These are phyloP conservation scores for Plecotus auritus DNA, from an alignment of 2,113 vertebrate species.

Conservation along the genomic window DNA sequence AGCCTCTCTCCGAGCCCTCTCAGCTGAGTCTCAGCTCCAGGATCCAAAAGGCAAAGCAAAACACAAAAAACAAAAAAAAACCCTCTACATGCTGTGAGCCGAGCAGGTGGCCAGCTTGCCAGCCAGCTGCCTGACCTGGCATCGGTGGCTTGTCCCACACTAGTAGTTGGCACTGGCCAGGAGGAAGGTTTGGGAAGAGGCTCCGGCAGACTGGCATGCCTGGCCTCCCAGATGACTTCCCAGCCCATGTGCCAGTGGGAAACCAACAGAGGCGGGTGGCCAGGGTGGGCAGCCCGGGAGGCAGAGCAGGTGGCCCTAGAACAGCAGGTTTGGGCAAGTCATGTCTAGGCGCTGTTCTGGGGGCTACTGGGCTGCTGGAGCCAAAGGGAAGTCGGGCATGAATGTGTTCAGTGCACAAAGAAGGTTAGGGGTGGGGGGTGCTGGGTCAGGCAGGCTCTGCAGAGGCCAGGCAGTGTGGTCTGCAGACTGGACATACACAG, in stretches of 20 bases:
- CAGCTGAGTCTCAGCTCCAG: background rate
- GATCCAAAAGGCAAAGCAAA: slow-evolving; percentile 36
- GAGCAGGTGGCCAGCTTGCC: slow-evolving; percentile 52
- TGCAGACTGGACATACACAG: background rate
- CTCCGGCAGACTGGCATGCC: background rate
- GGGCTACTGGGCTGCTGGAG: background rate
- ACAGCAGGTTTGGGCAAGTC: background rate
- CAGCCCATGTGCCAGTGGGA: background rate
- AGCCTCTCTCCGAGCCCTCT: background rate
- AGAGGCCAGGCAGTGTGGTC: background rate
- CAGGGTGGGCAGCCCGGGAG: background rate
- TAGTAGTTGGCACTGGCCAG: slow-evolving; percentile 17
- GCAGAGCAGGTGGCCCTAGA: slow-evolving; percentile 57
- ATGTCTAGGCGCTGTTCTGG: background rate
- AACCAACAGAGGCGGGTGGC: background rate
- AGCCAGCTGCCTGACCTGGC: slow-evolving; percentile 43
- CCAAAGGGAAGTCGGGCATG: background rate
- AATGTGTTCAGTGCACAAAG: background rate
- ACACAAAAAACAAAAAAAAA: background rate
- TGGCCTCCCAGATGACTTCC: slow-evolving; percentile 56
- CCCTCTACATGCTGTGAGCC: background rate
- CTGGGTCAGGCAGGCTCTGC: background rate
- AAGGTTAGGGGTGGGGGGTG: no score
- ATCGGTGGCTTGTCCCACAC: background rate
- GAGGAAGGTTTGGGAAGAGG: slow-evolving; percentile 14